Conservation (phyloP, 1,140 invertebrate species). For the Sesamia nonagrioides region DNA sequence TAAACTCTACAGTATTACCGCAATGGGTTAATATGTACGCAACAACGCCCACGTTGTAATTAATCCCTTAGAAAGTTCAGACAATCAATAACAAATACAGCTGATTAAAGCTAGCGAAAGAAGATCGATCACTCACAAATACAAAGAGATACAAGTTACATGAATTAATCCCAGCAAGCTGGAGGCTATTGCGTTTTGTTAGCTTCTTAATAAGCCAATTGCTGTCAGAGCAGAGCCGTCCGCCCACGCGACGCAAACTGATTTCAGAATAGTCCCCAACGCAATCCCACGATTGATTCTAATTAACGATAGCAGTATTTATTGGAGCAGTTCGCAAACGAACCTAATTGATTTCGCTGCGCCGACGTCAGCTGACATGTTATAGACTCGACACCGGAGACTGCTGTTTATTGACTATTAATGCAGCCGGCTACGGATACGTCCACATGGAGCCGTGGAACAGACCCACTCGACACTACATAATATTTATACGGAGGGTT, state of each 20-base stretch:
- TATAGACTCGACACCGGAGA: constrained; percentile 53
- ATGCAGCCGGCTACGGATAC: constrained; percentile 37
- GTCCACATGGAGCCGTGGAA: constrained; percentile 15
- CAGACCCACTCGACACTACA: neutral
- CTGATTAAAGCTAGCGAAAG: constrained; percentile 33
- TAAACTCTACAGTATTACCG: neutral
- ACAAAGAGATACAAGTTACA: constrained; percentile 61
- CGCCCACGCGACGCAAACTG: constrained; percentile 76
- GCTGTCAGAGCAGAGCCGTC: constrained; percentile 70
- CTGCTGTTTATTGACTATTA: constrained; percentile 66
- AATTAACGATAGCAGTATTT: constrained; percentile 87
- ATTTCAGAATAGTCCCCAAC: constrained; percentile 79
- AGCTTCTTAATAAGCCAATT: constrained; percentile 79
- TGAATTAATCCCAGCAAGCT: constrained; percentile 68
- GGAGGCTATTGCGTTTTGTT: constrained; percentile 70
- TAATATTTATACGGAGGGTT: neutral
- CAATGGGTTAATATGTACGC: neutral
- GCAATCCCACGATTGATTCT: constrained; percentile 85
- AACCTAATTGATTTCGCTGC: constrained; percentile 84
- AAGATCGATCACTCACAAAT: constrained; percentile 61
- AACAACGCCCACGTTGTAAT: constrained; percentile 25
- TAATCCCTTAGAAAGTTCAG: constrained; percentile 22
- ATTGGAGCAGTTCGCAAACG: constrained; percentile 83
- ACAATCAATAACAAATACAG: constrained; percentile 29
- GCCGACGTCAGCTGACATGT: constrained; percentile 61